Evolutionary conservation across 2,888 invertebrate species (phyloP).

Genomic region (Eilema griseolum): DNA sequence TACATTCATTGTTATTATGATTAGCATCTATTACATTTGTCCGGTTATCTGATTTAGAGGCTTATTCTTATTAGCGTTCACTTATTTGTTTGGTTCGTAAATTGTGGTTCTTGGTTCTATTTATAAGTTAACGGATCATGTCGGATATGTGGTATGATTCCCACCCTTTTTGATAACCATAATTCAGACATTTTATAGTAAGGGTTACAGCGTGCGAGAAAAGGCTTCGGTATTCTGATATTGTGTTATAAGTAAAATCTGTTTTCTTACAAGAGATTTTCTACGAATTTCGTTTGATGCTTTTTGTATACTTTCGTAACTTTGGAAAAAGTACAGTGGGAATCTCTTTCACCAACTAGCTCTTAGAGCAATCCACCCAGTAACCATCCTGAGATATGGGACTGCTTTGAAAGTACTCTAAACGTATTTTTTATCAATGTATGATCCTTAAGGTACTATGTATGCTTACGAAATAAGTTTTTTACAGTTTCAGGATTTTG

Average conservation of each 20-base stretch:
- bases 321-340: neutral
- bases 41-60: constrained; percentile 62
- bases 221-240: constrained; percentile 8
- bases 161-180: constrained; percentile 31
- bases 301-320: neutral
- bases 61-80: constrained; percentile 66
- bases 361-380: no score
- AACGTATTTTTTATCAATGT: no score
- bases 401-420: no score
- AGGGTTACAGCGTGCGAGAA: constrained; percentile 10
- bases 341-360: neutral
- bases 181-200: constrained; percentile 23
- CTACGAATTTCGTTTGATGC: neutral
- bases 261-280: neutral
- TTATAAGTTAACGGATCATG: constrained; percentile 37
- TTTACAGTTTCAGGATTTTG: no score
- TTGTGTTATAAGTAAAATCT: constrained; percentile 2
- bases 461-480: no score
- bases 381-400: no score
- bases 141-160: constrained; percentile 21
- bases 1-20: constrained; percentile 67
- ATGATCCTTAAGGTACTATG: no score
- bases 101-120: constrained; percentile 30
- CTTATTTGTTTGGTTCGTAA: constrained; percentile 48
- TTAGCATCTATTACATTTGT: constrained; percentile 68